phyloP scores from a whole-genome alignment of 1,140 invertebrate genomes.

The Gyrodactylus salaris region DNA sequence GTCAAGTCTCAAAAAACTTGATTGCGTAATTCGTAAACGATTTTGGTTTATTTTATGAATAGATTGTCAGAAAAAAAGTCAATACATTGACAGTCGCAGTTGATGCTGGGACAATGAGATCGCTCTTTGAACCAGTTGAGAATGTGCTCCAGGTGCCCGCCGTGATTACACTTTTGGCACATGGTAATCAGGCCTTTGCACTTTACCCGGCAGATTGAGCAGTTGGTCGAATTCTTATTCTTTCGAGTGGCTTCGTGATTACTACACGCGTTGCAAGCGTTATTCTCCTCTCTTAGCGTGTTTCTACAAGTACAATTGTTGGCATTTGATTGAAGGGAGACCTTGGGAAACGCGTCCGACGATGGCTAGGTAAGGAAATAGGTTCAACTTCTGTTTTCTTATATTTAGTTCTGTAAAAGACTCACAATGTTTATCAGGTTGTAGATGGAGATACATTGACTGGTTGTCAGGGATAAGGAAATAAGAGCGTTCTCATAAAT shows the following conservation, averaged over 20 bases:
- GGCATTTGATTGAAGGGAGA: too few species aligned
- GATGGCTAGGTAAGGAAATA: too few species aligned
- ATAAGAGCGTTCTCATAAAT: background rate
- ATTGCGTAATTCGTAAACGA: background rate
- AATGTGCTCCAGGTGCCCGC: background rate
- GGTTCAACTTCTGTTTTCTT: too few species aligned
- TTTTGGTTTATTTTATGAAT: too few species aligned
- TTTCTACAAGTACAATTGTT: too few species aligned
- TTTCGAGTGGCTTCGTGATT: too few species aligned
- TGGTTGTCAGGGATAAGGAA: background rate
- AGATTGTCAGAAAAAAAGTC: background rate
- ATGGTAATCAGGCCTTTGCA: background rate
- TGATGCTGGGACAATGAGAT: background rate
- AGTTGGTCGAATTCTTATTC: too few species aligned
- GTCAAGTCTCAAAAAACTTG: background rate
- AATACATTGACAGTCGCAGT: background rate
- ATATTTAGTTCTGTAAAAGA: too few species aligned
- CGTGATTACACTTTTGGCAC: background rate
- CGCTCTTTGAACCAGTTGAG: background rate
- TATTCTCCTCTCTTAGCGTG: too few species aligned
- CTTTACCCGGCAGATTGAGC: background rate
- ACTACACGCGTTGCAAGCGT: too few species aligned
- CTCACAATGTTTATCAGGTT: too few species aligned
- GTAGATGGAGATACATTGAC: background rate
- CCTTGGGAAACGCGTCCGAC: too few species aligned